Percentiles rank a stretch among this genome's conserved stretches.
Conservation (phyloP, 2,888 invertebrate species). For the Lasioglossum figueresi region DNA sequence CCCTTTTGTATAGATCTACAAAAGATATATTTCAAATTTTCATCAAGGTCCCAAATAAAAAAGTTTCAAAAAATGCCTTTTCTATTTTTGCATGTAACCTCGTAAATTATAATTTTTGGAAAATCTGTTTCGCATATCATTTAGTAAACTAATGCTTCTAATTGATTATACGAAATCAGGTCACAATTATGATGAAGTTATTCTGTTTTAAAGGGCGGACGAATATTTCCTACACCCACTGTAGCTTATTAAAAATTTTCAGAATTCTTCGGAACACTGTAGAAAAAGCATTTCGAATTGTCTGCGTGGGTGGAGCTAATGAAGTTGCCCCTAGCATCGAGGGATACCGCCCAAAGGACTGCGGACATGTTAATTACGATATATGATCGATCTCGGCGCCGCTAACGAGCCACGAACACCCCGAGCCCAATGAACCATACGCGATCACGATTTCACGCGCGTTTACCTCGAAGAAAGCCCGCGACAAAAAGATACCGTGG, state of each 20-base stretch:
- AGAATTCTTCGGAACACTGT: background rate
- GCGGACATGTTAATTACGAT: constrained; percentile 7
- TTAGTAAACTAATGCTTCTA: no score
- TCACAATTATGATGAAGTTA: no score
- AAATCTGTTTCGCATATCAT: no score
- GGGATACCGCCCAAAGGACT: background rate
- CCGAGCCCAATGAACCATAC: background rate
- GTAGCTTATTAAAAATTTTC: background rate
- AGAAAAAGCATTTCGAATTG: background rate
- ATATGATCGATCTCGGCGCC: background rate
- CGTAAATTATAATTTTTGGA: no score
- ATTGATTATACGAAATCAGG: no score
- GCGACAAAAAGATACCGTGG: constrained; percentile 51
- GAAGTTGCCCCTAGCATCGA: background rate
- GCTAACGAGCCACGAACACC: background rate
- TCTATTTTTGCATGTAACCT: no score
- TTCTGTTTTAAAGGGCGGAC: no score
- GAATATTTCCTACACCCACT: no score
- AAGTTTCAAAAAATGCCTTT: no score
- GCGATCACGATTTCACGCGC: constrained; percentile 29
- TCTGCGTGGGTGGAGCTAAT: background rate
- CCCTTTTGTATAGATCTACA: no score
- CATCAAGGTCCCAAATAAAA: no score
- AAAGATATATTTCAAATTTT: no score
- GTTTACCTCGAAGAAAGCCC: constrained; percentile 20